Base-by-base conservation (phyloP, 2,113 vertebrate species). In the Neolamprologus kungweensis region DNA sequence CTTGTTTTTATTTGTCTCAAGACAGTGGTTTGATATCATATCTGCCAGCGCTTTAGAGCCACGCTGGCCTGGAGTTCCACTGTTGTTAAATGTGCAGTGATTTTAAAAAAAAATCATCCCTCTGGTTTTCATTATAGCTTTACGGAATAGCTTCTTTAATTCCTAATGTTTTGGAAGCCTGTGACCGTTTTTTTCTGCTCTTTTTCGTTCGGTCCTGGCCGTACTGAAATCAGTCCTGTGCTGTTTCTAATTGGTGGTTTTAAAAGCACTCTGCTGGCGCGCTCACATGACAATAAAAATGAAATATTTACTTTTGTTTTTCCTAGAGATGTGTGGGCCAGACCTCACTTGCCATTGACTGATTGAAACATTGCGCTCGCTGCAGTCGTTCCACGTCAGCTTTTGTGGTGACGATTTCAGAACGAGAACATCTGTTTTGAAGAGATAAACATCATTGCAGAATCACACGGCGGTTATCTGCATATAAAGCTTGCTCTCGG, bases 281-380 rank as follows among this genome's bases (percentile, higher is more conserved):
- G 14, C 84, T 88, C 92, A 80, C 85, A 91, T 83, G 88, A 93
- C 93, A 95, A 95, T 95, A 96, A 95, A 95, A 95, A 55, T 88
- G 50, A 91, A 94, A 91, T 92, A 91, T 95, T 95, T 93, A 95
- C 94, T 94, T 93, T 94, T 90, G 91, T 94, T 95, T 95, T 93
- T 91, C 91, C 84, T 89, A 47, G 81, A 88, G 65, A 88, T 90
- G 86, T 90, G 92, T 84, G 83, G 87, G 87, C 84, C 86, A 85
- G 91, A 23, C 85, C 86, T 81, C 81, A 31, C 75, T 65, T 7
- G 63, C 86, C 73, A 21, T 81, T 92, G 93, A 93, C 82, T 93
- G 89, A 86, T 83, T 85, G 88, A 78, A 63, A 51, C 65, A 13
- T 82, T 50, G 68, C 5, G 65, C 33, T 53, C 23, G 86, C 81